Evolutionary conservation across 2,797 vertebrate species (phyloP).

Genomic region (Pseudochirops corinnae): DNA sequence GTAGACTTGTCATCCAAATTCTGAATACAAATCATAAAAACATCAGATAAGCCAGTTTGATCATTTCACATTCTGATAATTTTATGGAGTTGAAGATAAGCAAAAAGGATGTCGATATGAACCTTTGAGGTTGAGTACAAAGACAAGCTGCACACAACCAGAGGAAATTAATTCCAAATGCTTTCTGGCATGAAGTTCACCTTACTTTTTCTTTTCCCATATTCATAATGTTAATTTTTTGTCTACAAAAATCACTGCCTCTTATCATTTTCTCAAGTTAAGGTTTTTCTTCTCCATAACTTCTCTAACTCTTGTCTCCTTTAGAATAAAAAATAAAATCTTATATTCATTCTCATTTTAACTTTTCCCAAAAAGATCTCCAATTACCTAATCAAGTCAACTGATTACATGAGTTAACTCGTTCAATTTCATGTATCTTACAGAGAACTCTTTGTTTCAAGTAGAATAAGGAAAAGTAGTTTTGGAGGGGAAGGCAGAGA

Average conservation of each 20-base stretch:
- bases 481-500: background rate
- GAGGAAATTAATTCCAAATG: conserved; percentile 3
- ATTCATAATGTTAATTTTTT: background rate
- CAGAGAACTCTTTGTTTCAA: background rate
- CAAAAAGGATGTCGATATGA: background rate
- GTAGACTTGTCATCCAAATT: background rate
- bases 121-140: conserved; percentile 5
- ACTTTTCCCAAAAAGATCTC: conserved; percentile 8
- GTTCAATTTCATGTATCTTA: background rate
- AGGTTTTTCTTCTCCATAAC: background rate
- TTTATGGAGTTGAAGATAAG: conserved; percentile 39
- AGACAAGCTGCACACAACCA: background rate
- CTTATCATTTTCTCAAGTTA: conserved; percentile 17
- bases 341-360: background rate
- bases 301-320: background rate
- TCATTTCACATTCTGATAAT: background rate
- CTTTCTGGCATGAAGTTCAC: background rate
- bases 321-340: background rate
- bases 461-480: background rate
- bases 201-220: background rate
- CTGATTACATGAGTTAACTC: background rate
- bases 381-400: background rate
- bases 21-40: background rate
- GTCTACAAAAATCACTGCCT: background rate
- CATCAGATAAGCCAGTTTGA: background rate